phyloP scores from a whole-genome alignment of 1,140 invertebrate species.

The Trialeurodes vaporariorum region DNA sequence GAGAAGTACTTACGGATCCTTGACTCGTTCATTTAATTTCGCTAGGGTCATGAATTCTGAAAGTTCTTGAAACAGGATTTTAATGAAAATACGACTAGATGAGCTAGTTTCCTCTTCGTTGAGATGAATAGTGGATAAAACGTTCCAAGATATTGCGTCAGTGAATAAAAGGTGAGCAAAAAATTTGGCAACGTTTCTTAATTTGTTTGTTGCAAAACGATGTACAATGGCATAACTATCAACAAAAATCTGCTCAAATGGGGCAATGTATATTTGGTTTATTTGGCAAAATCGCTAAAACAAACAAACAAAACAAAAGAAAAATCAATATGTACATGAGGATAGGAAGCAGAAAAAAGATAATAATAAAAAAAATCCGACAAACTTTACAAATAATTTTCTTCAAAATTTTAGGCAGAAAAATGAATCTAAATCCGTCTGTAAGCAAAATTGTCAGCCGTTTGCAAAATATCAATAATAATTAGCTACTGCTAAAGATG shows the following conservation, averaged over 20 bases:
- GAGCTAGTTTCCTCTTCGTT: constrained; percentile 97
- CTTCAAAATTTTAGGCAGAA: no score
- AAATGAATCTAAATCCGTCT: no score
- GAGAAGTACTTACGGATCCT: constrained; percentile 57
- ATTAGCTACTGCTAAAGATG: no score
- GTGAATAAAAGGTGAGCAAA: constrained; percentile 94
- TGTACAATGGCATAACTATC: constrained; percentile 91
- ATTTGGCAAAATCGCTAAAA: constrained; percentile 81
- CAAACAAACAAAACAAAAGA: constrained; percentile 14
- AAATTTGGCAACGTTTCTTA: constrained; percentile 97
- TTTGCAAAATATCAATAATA: no score
- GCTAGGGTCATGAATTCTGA: constrained; percentile 90
- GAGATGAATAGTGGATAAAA: constrained; percentile 73
- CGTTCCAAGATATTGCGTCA: constrained; percentile 91
- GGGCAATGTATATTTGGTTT: constrained; percentile 78
- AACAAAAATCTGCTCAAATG: constrained; percentile 91
- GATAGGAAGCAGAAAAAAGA: background rate
- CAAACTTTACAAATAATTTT: background rate
- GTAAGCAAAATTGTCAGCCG: no score
- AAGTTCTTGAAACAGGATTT: constrained; percentile 93
- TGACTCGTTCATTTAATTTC: constrained; percentile 80
- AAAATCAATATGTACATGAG: background rate
- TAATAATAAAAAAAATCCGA: background rate
- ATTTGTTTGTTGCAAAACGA: constrained; percentile 88
- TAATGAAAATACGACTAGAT: constrained; percentile 94